These are phyloP conservation scores for Zophobas morio DNA, from an alignment of 1,140 invertebrate genomes.

Conservation along the genomic window DNA sequence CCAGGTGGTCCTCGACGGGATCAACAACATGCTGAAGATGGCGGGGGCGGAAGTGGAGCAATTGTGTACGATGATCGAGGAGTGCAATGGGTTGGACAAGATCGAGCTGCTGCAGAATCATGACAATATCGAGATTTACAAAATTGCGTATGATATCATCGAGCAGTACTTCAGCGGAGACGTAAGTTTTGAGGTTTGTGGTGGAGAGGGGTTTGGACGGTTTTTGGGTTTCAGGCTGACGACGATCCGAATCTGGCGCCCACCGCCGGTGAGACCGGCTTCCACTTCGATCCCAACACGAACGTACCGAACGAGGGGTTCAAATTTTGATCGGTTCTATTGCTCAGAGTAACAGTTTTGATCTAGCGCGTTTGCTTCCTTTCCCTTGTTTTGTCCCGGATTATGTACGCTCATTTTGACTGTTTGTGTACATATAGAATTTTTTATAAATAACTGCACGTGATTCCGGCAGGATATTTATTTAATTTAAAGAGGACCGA, in stretches of 20 bases:
- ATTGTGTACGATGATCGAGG: conserved; percentile 90
- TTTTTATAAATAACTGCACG: conserved; percentile 50
- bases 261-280: conserved; percentile 80
- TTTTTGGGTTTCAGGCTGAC: conserved; percentile 74
- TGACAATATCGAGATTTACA: conserved; percentile 99
- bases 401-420: conserved; percentile 62
- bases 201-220: neutral
- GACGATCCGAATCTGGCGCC: conserved; percentile 87
- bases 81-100: conserved; percentile 94
- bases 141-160: conserved; percentile 98
- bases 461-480: conserved; percentile 56
- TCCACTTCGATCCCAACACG: conserved; percentile 89
- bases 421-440: conserved; percentile 58
- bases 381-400: conserved; percentile 32
- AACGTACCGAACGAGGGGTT: conserved; percentile 85
- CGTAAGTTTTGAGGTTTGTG: conserved; percentile 72
- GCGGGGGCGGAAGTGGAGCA: conserved; percentile 79
- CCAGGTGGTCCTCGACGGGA: conserved; percentile 90
- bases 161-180: conserved; percentile 96
- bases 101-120: conserved; percentile 97
- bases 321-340: conserved; percentile 77
- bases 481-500: conserved; percentile 52
- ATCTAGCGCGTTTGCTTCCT: conserved; percentile 53
- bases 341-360: conserved; percentile 50
- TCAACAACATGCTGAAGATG: conserved; percentile 94